Percentiles rank a stretch among this genome's conserved stretches.
Conservation (phyloP, 2,888 invertebrate genomes). For the Cephus pulcher region DNA sequence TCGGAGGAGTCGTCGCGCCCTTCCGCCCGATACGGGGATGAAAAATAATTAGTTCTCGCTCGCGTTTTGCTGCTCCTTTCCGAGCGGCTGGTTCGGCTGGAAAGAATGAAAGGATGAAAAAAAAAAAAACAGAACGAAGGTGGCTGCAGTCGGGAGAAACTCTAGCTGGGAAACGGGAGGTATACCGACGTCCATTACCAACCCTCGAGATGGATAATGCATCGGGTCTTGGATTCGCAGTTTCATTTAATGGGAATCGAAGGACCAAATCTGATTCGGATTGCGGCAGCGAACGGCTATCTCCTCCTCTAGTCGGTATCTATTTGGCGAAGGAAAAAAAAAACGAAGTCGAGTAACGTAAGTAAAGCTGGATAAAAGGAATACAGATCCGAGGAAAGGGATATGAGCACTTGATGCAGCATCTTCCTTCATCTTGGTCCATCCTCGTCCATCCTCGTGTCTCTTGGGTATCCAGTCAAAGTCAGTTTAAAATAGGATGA, state of each 20-base stretch:
- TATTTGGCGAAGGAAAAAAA: background rate
- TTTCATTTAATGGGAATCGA: background rate
- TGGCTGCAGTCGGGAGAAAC: background rate
- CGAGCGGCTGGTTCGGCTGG: background rate
- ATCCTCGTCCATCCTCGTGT: background rate
- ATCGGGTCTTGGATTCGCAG: background rate
- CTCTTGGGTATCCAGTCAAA: background rate
- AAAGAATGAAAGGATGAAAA: background rate
- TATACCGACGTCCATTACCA: background rate
- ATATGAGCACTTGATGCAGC: background rate
- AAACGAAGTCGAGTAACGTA: background rate
- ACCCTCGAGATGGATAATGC: background rate
- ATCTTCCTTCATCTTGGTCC: background rate
- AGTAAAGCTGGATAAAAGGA: background rate
- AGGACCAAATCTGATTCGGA: background rate
- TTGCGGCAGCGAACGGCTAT: background rate
- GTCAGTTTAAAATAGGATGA: background rate
- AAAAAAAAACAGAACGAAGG: background rate
- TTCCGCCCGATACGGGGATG: background rate
- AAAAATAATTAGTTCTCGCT: conserved; percentile 42
- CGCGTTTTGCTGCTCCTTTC: background rate
- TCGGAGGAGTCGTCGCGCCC: background rate
- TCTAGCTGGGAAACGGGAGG: background rate
- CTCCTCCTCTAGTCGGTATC: background rate
- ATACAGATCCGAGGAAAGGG: background rate